Conservation (phyloP, 2,888 invertebrate species). For the Neelides folsomi region DNA sequence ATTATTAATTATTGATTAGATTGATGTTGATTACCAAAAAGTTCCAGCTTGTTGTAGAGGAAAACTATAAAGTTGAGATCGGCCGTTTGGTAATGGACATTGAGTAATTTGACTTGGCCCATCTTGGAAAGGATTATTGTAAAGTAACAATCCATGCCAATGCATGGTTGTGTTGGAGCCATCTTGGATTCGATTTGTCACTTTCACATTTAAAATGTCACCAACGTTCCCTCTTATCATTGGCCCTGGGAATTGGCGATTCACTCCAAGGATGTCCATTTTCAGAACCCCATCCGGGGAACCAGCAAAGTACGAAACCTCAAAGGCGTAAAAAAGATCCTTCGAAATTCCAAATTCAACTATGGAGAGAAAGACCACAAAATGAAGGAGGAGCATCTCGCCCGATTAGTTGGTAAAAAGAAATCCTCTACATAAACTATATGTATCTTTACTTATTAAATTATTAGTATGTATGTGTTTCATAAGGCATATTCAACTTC, state of each 20-base stretch:
- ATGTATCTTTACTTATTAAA: no score
- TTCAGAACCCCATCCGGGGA: slow-evolving; percentile 3
- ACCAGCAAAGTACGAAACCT: background rate
- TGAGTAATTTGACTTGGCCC: background rate
- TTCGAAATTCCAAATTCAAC: no score
- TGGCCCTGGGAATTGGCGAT: slow-evolving; percentile 4
- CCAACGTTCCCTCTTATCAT: background rate
- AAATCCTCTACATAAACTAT: no score
- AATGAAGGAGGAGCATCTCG: no score
- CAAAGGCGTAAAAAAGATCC: background rate
- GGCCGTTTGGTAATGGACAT: slow-evolving; percentile 12
- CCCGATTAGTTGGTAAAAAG: no score
- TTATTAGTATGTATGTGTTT: no score
- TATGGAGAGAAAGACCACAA: no score
- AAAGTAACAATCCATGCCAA: slow-evolving; percentile 2
- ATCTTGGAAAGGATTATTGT: background rate
- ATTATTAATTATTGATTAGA: no score
- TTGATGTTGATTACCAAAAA: slow-evolving; percentile 21
- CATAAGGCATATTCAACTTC: no score
- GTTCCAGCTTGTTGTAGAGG: slow-evolving; percentile 18
- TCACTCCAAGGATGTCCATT: slow-evolving; percentile 1
- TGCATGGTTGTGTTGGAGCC: background rate
- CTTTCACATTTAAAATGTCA: background rate
- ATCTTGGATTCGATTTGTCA: slow-evolving; percentile 1
- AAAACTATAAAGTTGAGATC: slow-evolving; percentile 13